Base-by-base conservation (phyloP, 2,888 invertebrate genomes). In the Nesidiocoris tenuis region DNA sequence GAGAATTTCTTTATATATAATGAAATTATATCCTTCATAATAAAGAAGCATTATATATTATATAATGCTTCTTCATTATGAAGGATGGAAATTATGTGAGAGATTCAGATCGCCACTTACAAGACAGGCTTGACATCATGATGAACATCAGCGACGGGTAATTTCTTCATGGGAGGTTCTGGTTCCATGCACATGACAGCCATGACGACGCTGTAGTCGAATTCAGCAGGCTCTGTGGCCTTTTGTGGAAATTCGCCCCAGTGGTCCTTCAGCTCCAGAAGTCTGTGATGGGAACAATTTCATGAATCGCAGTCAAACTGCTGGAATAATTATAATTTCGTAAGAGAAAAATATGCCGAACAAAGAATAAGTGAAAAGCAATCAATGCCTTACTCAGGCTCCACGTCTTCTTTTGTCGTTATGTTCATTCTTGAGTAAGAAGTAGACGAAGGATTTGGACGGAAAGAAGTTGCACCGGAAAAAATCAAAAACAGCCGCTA, bases 401-500 rank as follows among this genome's bases (percentile, higher is more conserved):
- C 72, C 12, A 61, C 21, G 54, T 72, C 72, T 61, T 72, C 72
- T 1, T 72, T 61, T 12, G 61, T 39, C 3, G 63, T 61, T 61
- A 72, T 72, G 22, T 72, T 72, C 72, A 72, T 72, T 16, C 39
- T 72, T n/a, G n/a, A n/a, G n/a, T n/a, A n/a, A n/a, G n/a, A n/a
- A n/a, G n/a, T n/a, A n/a, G n/a, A n/a, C n/a, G n/a, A n/a, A n/a
- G n/a, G n/a, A n/a, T n/a, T n/a, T n/a, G n/a, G n/a, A n/a, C n/a
- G n/a, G n/a, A n/a, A n/a, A n/a, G n/a, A n/a, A n/a, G n/a, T n/a
- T n/a, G n/a, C n/a, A n/a, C n/a, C n/a, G n/a, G n/a, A n/a, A n/a
- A n/a, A n/a, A n/a, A n/a, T n/a, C n/a, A n/a, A n/a, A n/a, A n/a
- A n/a, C n/a, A n/a, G n/a, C n/a, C n/a, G n/a, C n/a, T n/a, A n/a